These are phyloP conservation scores for Macropus fuliginosus DNA, from an alignment of 2,797 vertebrate species.

Conservation along the genomic window DNA sequence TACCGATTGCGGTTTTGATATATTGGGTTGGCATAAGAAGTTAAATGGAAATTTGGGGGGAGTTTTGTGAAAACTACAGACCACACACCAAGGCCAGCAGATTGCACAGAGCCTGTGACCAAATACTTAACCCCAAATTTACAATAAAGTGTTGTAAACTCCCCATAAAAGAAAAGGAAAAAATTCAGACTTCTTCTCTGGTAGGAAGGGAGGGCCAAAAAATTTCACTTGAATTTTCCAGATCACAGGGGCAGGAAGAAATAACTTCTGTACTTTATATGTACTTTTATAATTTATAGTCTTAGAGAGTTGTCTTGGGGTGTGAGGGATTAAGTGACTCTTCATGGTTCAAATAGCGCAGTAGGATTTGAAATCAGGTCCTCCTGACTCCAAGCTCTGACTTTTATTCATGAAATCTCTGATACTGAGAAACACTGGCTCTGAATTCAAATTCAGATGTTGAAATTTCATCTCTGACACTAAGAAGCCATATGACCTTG, in stretches of 20 bases:
- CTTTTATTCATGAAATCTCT: background rate
- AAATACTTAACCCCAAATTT: background rate
- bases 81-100: background rate
- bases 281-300: background rate
- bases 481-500: background rate
- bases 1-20: background rate
- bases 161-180: background rate
- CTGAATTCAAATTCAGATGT: background rate
- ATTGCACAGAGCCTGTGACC: background rate
- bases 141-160: background rate
- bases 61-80: background rate
- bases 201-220: background rate
- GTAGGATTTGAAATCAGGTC: background rate
- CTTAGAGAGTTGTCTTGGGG: background rate
- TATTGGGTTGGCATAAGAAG: background rate
- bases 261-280: background rate
- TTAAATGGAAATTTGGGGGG: background rate
- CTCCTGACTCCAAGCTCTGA: background rate
- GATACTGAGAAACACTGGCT: background rate
- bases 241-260: background rate
- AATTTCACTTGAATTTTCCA: background rate
- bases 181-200: background rate
- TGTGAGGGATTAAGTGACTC: background rate
- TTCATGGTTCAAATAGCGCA: background rate
- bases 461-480: background rate